phyloP scores from a whole-genome alignment of 2,888 invertebrate species.

The Pyralis farinalis region DNA sequence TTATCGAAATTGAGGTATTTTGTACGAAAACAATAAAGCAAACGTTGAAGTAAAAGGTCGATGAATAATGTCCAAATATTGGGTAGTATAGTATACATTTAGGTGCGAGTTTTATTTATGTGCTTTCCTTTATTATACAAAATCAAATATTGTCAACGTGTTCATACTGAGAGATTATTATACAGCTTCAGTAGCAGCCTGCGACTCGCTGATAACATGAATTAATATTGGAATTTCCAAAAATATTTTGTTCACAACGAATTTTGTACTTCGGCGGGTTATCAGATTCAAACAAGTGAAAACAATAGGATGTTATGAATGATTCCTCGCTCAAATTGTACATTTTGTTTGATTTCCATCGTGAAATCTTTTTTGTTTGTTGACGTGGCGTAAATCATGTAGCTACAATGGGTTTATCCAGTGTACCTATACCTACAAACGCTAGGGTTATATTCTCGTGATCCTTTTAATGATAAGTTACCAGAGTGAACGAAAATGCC shows the following conservation, averaged over 20 bases:
- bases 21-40: no score
- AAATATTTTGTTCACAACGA: slow-evolving; percentile 23
- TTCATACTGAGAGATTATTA: slow-evolving; percentile 46
- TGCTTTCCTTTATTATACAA: slow-evolving; percentile 25
- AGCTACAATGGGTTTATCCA: no score
- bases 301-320: slow-evolving; percentile 8
- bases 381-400: neutral
- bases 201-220: slow-evolving; percentile 49
- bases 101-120: slow-evolving; percentile 21
- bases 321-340: neutral
- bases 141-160: slow-evolving; percentile 32
- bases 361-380: neutral
- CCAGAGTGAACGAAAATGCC: no score
- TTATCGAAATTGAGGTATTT: no score
- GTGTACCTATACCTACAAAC: no score
- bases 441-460: no score
- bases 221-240: slow-evolving; percentile 44
- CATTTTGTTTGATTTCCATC: neutral
- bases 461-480: no score
- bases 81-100: no score
- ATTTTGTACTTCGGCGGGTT: slow-evolving; percentile 5
- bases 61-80: no score
- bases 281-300: slow-evolving; percentile 2
- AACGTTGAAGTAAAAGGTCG: no score
- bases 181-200: slow-evolving; percentile 34